A percentile compares a stretch with the other conserved stretches of the same genome.
phyloP scores from a whole-genome alignment of 37 sponge, comb jelly and placozoan genomes.

The Petrosia ficiformis region DNA sequence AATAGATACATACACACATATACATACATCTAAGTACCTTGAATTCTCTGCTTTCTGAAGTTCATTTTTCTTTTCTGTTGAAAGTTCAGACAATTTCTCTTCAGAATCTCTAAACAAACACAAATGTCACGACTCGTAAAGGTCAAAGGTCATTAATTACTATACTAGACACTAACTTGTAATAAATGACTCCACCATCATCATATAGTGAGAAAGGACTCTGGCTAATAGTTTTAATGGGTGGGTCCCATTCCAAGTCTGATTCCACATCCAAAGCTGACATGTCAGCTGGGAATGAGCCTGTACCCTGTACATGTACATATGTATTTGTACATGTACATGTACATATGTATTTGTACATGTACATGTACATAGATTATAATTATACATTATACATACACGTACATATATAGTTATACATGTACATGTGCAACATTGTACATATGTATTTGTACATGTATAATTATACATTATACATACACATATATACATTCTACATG shows the following conservation, averaged over 20 bases:
- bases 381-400: conserved; percentile 23
- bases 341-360: not conserved
- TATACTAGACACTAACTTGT: conserved; percentile 53
- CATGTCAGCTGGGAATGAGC: conserved; percentile 81
- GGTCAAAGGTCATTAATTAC: too few relatives aligned
- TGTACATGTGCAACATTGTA: too few relatives aligned
- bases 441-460: too few relatives aligned
- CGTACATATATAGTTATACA: conserved; percentile 8
- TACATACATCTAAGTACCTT: too few relatives aligned
- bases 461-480: too few relatives aligned
- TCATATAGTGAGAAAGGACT: conserved; percentile 61
- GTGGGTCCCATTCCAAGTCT: conserved; percentile 86
- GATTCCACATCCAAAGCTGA: conserved; percentile 80
- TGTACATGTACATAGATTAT: too few relatives aligned
- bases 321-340: conserved; percentile 12
- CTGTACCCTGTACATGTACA: conserved; percentile 64
- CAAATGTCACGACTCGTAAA: not conserved
- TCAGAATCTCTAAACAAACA: too few relatives aligned
- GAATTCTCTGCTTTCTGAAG: too few relatives aligned
- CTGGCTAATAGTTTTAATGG: conserved; percentile 28
- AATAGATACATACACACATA: too few relatives aligned
- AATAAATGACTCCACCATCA: conserved; percentile 83
- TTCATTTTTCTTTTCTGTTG: too few relatives aligned
- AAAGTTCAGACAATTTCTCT: too few relatives aligned
- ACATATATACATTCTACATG: too few relatives aligned